These are phyloP conservation scores for Schizaphis graminum DNA, from an alignment of 2,888 invertebrate species.

Conservation along the genomic window DNA sequence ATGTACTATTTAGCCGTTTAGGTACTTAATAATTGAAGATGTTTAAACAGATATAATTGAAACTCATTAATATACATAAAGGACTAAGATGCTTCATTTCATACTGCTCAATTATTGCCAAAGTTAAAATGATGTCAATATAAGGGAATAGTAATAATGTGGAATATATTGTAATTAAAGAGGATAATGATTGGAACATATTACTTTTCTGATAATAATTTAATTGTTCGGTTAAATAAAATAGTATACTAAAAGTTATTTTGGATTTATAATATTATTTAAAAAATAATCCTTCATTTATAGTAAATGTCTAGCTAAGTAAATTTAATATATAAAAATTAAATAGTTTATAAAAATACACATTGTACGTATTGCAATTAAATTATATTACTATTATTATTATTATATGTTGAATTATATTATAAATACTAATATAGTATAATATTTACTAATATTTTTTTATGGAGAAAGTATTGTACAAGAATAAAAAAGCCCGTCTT, in stretches of 20 bases:
- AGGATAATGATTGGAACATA: too few species aligned
- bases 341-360: not conserved
- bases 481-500: not conserved
- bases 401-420: fast-evolving
- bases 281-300: not conserved
- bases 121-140: not conserved
- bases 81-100: not conserved
- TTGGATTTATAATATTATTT: not conserved
- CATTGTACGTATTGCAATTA: not conserved
- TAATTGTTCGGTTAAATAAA: not conserved
- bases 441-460: not conserved
- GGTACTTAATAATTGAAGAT: not conserved
- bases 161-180: not conserved
- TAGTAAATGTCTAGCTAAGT: not conserved
- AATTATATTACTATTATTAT: not conserved
- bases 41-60: not conserved
- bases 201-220: not conserved
- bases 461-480: not conserved
- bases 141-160: not conserved
- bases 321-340: not conserved
- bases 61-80: not conserved
- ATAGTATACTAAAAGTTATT: not conserved
- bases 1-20: not conserved
- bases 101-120: not conserved
- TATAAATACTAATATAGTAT: not conserved